phyloP scores from a whole-genome alignment of 64 coral and sea anemone species.

The Anthopleura sola region DNA sequence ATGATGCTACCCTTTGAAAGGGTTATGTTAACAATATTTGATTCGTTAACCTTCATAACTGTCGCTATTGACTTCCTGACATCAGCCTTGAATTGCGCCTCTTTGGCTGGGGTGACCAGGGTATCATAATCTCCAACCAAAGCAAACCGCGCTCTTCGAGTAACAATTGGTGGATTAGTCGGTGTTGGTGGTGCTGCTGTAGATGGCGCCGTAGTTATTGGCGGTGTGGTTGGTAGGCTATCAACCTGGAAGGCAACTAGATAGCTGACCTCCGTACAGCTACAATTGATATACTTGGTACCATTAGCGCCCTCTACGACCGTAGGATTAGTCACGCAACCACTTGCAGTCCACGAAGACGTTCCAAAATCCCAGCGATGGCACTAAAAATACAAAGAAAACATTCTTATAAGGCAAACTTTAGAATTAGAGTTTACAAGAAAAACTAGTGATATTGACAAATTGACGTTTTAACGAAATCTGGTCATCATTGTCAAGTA shows the following conservation, averaged over 20 bases:
- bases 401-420: neutral
- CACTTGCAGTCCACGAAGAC: slow-evolving; percentile 36
- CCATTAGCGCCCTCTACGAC: slow-evolving; percentile 15
- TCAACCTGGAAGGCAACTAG: slow-evolving; percentile 27
- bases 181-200: neutral
- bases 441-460: no score
- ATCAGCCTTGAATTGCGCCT: slow-evolving; percentile 18
- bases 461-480: no score
- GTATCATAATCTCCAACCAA: slow-evolving; percentile 40
- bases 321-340: slow-evolving; percentile 41
- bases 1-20: slow-evolving; percentile 55
- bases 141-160: slow-evolving; percentile 18
- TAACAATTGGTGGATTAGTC: neutral
- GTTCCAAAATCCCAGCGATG: slow-evolving; percentile 36
- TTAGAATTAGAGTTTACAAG: no score
- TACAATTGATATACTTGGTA: slow-evolving; percentile 51
- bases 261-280: slow-evolving; percentile 51
- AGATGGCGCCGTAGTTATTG: neutral
- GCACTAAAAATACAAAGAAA: slow-evolving; percentile 34
- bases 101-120: slow-evolving; percentile 16
- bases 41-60: slow-evolving; percentile 25
- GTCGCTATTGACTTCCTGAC: slow-evolving; percentile 24
- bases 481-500: no score
- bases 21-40: slow-evolving; percentile 39
- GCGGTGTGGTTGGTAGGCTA: slow-evolving; percentile 15